phyloP scores from a whole-genome alignment of 2,888 invertebrate genomes.

The Glaucopsyche alexis region DNA sequence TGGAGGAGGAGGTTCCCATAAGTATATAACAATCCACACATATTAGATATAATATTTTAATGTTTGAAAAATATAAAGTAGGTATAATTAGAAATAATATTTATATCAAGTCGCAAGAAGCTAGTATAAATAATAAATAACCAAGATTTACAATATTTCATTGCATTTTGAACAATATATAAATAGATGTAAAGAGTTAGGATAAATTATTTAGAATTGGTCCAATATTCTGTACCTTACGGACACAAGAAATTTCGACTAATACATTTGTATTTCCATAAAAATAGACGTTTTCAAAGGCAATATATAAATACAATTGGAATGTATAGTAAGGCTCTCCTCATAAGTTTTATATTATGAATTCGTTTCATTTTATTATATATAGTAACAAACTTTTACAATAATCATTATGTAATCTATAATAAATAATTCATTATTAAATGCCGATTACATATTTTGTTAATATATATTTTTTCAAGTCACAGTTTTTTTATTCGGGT shows the following conservation, averaged over 20 bases:
- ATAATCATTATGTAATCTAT: background rate
- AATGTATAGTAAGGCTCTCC: constrained; percentile 75
- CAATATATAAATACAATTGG: constrained; percentile 73
- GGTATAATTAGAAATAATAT: constrained; percentile 40
- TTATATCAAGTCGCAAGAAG: constrained; percentile 40
- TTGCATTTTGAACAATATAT: constrained; percentile 35
- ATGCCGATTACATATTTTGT: background rate
- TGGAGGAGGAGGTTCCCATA: constrained; percentile 18
- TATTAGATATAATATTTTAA: constrained; percentile 41
- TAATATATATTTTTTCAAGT: background rate
- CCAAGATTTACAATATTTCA: constrained; percentile 31
- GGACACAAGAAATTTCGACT: constrained; percentile 34
- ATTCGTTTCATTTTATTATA: constrained; percentile 35
- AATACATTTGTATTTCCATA: constrained; percentile 35
- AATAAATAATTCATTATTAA: background rate
- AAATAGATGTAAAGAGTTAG: constrained; percentile 54
- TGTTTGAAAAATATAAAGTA: constrained; percentile 41
- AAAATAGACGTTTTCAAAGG: constrained; percentile 61
- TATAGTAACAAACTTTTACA: constrained; percentile 11
- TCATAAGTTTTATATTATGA: constrained; percentile 60
- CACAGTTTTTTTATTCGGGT: background rate
- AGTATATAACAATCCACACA: constrained; percentile 41
- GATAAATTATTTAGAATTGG: constrained; percentile 58
- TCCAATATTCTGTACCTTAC: constrained; percentile 58
- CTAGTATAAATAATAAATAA: constrained; percentile 34